These are phyloP conservation scores for Misgurnus anguillicaudatus DNA, from an alignment of 2,113 vertebrate genomes.

Conservation along the genomic window DNA sequence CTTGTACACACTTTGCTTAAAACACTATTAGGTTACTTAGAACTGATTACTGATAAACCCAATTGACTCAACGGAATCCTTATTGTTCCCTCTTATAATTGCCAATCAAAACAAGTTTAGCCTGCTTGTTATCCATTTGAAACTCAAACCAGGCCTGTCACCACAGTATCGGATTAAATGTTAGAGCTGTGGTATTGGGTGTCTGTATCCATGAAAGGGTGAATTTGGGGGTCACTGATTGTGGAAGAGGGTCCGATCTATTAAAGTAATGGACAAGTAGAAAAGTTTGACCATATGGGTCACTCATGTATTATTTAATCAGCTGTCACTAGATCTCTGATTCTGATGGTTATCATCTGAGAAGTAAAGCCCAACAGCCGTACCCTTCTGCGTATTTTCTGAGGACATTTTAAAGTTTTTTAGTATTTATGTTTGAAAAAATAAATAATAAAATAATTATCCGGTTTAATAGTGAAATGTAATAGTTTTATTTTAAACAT, in stretches of 20 bases:
- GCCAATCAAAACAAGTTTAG: slow-evolving; percentile 50
- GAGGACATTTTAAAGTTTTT: not conserved
- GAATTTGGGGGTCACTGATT: slow-evolving; percentile 45
- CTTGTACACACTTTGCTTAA: slow-evolving; percentile 19
- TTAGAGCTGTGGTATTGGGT: slow-evolving; percentile 37
- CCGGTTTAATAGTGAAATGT: too few species aligned
- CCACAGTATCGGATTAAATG: slow-evolving; percentile 36
- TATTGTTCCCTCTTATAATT: slow-evolving; percentile 54
- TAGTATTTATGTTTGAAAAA: not conserved
- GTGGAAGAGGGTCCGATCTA: slow-evolving; percentile 39
- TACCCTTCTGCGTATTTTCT: not conserved
- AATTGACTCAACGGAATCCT: slow-evolving; percentile 43
- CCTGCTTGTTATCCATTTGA: slow-evolving; percentile 49
- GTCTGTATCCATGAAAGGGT: slow-evolving; percentile 49
- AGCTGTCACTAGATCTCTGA: slow-evolving; percentile 44
- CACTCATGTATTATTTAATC: slow-evolving; percentile 53
- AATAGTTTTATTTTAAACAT: too few species aligned
- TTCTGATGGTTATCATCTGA: slow-evolving; percentile 40
- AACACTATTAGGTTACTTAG: slow-evolving; percentile 43
- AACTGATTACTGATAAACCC: slow-evolving; percentile 53
- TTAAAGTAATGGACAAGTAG: slow-evolving; percentile 44
- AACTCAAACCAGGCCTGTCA: slow-evolving; percentile 34
- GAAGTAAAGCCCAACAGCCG: not conserved
- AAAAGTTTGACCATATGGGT: slow-evolving; percentile 55
- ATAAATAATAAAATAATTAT: not conserved